phyloP scores from a whole-genome alignment of 2,888 invertebrate genomes.

The Deilephila elpenor region DNA sequence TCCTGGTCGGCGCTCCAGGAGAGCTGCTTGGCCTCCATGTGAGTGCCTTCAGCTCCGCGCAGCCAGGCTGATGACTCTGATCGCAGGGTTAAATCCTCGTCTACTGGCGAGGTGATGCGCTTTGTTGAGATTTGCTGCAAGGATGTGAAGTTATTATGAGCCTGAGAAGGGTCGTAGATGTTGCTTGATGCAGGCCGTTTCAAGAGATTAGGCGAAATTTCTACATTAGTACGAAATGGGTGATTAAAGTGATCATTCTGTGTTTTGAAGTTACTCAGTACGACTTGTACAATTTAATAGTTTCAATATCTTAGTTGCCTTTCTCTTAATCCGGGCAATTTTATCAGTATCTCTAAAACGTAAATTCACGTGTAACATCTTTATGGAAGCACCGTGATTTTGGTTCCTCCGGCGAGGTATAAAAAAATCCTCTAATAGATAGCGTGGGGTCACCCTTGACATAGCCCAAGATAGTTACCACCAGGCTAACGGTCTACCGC shows the following conservation, averaged over 20 bases:
- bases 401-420: too few species aligned
- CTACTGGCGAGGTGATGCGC: slow-evolving; percentile 89
- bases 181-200: not conserved
- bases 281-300: too few species aligned
- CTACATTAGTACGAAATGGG: too few species aligned
- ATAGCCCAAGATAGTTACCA: too few species aligned
- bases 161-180: not conserved
- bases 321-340: too few species aligned
- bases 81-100: slow-evolving; percentile 87
- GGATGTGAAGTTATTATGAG: not conserved
- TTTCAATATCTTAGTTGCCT: too few species aligned
- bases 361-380: not conserved
- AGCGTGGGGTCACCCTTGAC: too few species aligned
- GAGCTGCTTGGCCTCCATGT: slow-evolving; percentile 89
- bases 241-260: too few species aligned
- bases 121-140: slow-evolving; percentile 87
- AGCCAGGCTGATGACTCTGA: slow-evolving; percentile 88
- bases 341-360: too few species aligned
- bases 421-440: not conserved
- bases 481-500: too few species aligned
- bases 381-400: not conserved
- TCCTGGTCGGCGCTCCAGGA: slow-evolving; percentile 92
- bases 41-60: slow-evolving; percentile 92
- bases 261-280: too few species aligned
- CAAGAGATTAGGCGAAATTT: too few species aligned